Evolutionary conservation across 2,888 invertebrate genomes (phyloP).

Genomic region (Epinotia ramella): DNA sequence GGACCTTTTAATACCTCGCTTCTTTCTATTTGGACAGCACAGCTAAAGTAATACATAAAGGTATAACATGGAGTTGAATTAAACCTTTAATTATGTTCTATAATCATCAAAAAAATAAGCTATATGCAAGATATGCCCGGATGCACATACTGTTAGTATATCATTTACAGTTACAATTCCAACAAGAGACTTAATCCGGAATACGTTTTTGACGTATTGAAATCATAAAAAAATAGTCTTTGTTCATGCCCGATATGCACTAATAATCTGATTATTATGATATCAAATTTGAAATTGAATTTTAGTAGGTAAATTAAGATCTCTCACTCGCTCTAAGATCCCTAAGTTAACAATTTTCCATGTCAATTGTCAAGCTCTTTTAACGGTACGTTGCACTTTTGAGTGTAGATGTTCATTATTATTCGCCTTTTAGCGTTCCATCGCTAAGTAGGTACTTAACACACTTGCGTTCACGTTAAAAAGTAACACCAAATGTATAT

Average conservation of each 20-base stretch:
- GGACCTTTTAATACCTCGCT: neutral
- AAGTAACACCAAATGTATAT: constrained; percentile 26
- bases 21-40: neutral
- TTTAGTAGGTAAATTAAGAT: neutral
- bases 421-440: constrained; percentile 26
- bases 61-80: no score
- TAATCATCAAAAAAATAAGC: no score
- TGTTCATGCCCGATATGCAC: neutral
- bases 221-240: neutral
- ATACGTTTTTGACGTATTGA: neutral
- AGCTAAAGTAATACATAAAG: neutral
- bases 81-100: neutral
- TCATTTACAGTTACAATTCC: no score
- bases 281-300: neutral
- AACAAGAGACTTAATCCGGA: no score
- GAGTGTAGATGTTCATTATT: constrained; percentile 8
- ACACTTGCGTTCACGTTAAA: neutral
- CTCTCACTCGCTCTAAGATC: neutral
- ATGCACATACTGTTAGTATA: neutral
- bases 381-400: constrained; percentile 12
- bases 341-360: neutral
- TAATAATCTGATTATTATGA: neutral
- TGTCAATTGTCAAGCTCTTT: neutral
- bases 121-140: neutral
- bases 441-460: constrained; percentile 3